Conservation (phyloP, 2,113 vertebrate species). For the Cyprinus carpio region DNA sequence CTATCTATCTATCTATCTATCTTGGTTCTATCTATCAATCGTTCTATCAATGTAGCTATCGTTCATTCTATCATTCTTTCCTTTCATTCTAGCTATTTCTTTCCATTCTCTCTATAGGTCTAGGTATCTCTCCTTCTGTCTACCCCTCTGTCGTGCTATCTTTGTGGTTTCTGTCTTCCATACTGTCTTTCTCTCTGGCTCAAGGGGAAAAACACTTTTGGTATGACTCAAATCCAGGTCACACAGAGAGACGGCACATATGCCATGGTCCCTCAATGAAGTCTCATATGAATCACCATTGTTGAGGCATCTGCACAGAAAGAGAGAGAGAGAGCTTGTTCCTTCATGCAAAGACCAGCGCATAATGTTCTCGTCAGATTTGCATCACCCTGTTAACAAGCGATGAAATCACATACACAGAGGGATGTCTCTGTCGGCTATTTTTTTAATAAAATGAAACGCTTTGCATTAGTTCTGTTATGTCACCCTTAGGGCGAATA, state of each 20-base stretch:
- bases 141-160: neutral
- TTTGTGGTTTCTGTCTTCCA: neutral
- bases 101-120: constrained; percentile 24
- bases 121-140: neutral
- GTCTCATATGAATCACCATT: constrained; percentile 19
- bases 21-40: constrained; percentile 33
- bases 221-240: constrained; percentile 43
- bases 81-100: constrained; percentile 51
- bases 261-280: constrained; percentile 10
- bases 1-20: constrained; percentile 26
- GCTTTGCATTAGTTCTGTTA: constrained; percentile 10
- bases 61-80: constrained; percentile 47
- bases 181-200: constrained; percentile 27
- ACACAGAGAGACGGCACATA: constrained; percentile 34
- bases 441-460: constrained; percentile 31
- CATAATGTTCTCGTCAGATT: constrained; percentile 35
- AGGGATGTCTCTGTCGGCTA: constrained; percentile 11
- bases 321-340: constrained; percentile 3
- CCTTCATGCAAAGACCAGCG: constrained; percentile 18
- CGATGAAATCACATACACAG: neutral
- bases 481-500: neutral
- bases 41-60: neutral
- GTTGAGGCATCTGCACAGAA: constrained; percentile 2
- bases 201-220: constrained; percentile 39
- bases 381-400: constrained; percentile 37